Percentiles rank a stretch among this genome's conserved stretches.
Evolutionary conservation across 2,888 invertebrate species (phyloP).

Genomic region (Caenorhabditis doughertyi): DNA sequence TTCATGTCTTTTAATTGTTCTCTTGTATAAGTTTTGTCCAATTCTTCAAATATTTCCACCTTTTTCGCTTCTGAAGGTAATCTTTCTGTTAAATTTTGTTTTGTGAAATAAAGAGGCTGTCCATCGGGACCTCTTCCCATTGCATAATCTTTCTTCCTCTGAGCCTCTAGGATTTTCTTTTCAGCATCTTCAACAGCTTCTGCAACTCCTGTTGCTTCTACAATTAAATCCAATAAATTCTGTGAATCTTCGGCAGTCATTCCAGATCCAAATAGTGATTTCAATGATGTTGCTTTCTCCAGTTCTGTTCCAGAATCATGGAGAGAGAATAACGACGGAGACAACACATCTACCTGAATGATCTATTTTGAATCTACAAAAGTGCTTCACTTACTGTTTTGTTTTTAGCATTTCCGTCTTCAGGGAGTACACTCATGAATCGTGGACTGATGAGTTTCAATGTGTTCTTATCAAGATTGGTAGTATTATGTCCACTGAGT

Average conservation of each 20-base stretch:
- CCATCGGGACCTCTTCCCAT: slow-evolving; percentile 64
- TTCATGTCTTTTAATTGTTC: slow-evolving; percentile 75
- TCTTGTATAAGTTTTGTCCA: slow-evolving; percentile 70
- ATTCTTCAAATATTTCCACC: slow-evolving; percentile 72
- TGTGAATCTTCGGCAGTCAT: slow-evolving; percentile 44
- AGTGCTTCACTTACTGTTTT: too few relatives aligned
- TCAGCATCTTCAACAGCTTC: slow-evolving; percentile 63
- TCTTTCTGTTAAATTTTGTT: slow-evolving; percentile 74
- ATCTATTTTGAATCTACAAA: too few relatives aligned
- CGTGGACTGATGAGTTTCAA: slow-evolving; percentile 61
- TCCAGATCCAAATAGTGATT: slow-evolving; percentile 14
- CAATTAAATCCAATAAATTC: slow-evolving; percentile 51
- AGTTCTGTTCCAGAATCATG: slow-evolving; percentile 43
- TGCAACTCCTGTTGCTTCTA: slow-evolving; percentile 59
- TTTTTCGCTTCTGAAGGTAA: slow-evolving; percentile 71
- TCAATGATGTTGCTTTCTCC: slow-evolving; percentile 55
- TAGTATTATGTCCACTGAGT: slow-evolving; percentile 65
- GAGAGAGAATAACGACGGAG: slow-evolving; percentile 60
- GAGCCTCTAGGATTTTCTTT: slow-evolving; percentile 59
- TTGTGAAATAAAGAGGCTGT: slow-evolving; percentile 76
- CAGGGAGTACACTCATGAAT: slow-evolving; percentile 57
- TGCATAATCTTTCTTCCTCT: slow-evolving; percentile 43
- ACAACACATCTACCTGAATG: slow-evolving; percentile 53
- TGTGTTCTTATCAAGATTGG: slow-evolving; percentile 53
- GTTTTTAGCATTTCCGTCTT: slow-evolving; percentile 41